Conservation (phyloP, 2,888 invertebrate species). For the Morpho achilles region DNA sequence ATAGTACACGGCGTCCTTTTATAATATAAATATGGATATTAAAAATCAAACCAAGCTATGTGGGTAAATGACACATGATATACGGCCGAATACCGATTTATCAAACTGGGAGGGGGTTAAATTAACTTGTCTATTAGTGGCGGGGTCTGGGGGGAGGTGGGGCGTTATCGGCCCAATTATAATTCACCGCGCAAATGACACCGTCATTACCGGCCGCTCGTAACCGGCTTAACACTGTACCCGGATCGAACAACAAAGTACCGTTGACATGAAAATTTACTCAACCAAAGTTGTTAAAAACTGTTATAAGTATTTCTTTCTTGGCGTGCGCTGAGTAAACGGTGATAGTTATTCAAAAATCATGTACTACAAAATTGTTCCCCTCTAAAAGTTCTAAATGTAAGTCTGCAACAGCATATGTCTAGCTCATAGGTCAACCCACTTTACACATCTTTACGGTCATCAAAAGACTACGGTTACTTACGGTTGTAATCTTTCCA, state of each 20-base stretch:
- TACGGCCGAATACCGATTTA: slow-evolving; percentile 12
- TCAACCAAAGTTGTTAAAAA: too few relatives aligned
- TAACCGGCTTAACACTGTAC: slow-evolving; percentile 67
- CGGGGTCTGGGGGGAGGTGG: slow-evolving; percentile 7
- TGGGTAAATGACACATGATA: not conserved
- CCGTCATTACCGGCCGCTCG: slow-evolving; percentile 59
- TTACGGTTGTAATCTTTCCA: too few relatives aligned
- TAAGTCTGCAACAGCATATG: too few relatives aligned
- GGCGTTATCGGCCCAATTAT: slow-evolving; percentile 59
- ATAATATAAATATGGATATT: not conserved
- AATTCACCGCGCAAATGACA: slow-evolving; percentile 69
- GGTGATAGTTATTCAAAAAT: too few relatives aligned
- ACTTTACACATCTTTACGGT: too few relatives aligned
- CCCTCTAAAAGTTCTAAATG: too few relatives aligned
- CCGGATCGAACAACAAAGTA: slow-evolving; percentile 41
- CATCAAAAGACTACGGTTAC: too few relatives aligned
- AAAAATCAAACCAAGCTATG: not conserved
- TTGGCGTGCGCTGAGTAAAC: too few relatives aligned
- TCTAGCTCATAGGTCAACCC: too few relatives aligned
- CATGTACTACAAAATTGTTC: too few relatives aligned
- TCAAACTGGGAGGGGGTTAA: slow-evolving; percentile 25
- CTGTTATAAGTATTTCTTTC: too few relatives aligned
- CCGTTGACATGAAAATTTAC: slow-evolving; percentile 24
- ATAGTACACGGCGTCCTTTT: too few relatives aligned
- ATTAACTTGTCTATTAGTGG: slow-evolving; percentile 38